A percentile compares a stretch with the other conserved stretches of the same genome.
Evolutionary conservation across 2,797 vertebrate species (phyloP).

Genomic region (Helarctos malayanus): DNA sequence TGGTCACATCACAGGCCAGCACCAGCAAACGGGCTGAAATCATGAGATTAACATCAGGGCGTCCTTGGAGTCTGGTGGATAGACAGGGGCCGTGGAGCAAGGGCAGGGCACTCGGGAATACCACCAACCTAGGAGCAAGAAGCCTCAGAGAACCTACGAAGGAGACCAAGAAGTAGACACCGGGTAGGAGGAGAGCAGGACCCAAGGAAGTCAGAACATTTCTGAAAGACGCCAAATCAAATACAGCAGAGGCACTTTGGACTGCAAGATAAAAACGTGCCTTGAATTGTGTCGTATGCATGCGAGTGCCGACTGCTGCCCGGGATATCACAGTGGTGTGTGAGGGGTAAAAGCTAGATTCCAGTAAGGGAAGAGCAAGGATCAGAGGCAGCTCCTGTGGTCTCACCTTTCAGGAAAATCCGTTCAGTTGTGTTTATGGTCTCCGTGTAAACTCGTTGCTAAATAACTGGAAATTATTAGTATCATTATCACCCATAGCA

Average conservation of each 20-base stretch:
- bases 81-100: neutral
- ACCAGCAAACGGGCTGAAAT: neutral
- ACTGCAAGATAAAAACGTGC: rapidly evolving
- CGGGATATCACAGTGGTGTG: rapidly evolving
- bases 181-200: neutral
- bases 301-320: rapidly evolving
- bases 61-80: rapidly evolving
- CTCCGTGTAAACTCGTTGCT: neutral
- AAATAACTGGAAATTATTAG: neutral
- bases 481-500: too few species aligned
- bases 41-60: neutral
- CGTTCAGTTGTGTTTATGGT: neutral
- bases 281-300: rapidly evolving
- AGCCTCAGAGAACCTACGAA: neutral
- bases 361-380: neutral
- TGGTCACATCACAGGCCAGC: rapidly evolving
- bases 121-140: neutral
- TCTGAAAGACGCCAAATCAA: neutral
- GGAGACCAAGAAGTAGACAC: neutral
- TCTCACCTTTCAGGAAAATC: neutral
- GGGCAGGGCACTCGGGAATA: neutral
- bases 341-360: too few species aligned
- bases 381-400: neutral
- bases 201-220: neutral
- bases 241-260: rapidly evolving